Percentiles rank a stretch among this genome's conserved stretches.
Evolutionary conservation across 2,113 vertebrate genomes (phyloP).

Genomic region (Indicator maculatus): DNA sequence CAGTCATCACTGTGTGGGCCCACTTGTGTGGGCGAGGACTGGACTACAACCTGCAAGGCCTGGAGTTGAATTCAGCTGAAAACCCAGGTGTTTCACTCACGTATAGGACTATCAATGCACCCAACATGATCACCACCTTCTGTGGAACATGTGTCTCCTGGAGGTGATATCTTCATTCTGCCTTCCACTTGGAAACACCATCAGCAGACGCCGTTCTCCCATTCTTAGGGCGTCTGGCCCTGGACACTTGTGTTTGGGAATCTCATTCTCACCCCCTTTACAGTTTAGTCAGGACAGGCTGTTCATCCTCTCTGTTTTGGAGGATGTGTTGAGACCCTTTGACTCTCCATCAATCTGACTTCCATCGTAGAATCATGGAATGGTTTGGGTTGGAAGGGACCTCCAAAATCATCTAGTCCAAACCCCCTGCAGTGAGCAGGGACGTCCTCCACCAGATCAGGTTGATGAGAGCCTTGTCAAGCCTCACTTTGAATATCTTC

Average conservation of each 20-base stretch:
- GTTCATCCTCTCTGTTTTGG: accelerated
- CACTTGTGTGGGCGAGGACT: accelerated
- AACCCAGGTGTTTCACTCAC: background rate
- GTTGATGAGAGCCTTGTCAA: too few species aligned
- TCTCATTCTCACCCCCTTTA: background rate
- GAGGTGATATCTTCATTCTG: background rate
- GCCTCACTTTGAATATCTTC: too few species aligned
- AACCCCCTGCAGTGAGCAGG: too few species aligned
- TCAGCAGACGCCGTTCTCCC: too few species aligned
- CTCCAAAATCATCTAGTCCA: too few species aligned
- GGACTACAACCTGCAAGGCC: background rate
- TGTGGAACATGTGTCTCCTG: background rate
- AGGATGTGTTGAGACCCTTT: accelerated
- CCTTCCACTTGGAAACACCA: background rate
- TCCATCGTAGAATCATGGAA: too few species aligned
- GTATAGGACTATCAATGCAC: background rate
- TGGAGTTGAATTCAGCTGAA: background rate
- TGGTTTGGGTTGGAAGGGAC: too few species aligned
- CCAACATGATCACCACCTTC: background rate
- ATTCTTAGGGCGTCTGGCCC: background rate
- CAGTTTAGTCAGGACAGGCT: too few species aligned
- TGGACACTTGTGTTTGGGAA: background rate
- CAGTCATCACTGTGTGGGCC: too few species aligned
- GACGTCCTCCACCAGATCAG: too few species aligned
- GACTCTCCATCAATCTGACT: background rate